phyloP scores from a whole-genome alignment of 2,113 vertebrate genomes.

The Zosterops pallidus region DNA sequence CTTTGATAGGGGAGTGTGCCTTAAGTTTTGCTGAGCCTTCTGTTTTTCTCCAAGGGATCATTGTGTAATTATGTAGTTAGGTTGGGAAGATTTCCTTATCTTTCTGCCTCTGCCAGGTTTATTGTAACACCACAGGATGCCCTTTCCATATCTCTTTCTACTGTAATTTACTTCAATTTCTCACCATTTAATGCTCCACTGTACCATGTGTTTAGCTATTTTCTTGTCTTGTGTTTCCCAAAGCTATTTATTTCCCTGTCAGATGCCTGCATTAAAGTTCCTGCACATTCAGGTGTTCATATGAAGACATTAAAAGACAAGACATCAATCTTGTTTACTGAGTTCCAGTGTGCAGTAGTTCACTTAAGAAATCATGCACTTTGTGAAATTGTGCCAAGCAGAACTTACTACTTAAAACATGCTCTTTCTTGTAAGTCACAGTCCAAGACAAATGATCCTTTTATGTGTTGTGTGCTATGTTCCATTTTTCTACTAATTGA shows the following conservation, averaged over 20 bases:
- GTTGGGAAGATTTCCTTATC: background rate
- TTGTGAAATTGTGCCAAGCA: background rate
- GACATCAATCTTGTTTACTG: background rate
- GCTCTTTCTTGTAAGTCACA: background rate
- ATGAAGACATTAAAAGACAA: background rate
- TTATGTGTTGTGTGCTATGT: background rate
- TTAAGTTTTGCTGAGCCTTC: background rate
- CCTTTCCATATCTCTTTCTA: background rate
- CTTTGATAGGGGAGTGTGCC: background rate
- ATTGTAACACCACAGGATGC: background rate
- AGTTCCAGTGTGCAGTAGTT: background rate
- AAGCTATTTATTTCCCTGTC: background rate
- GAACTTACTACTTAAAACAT: background rate
- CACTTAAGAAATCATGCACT: background rate
- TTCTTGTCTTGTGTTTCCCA: background rate
- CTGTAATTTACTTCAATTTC: background rate
- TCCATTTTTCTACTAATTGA: background rate
- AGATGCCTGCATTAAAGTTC: background rate
- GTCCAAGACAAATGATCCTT: background rate
- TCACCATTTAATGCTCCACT: background rate
- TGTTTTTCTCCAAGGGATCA: background rate
- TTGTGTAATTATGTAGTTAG: background rate
- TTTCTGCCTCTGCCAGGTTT: background rate
- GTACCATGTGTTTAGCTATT: background rate
- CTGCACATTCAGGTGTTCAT: background rate